Conservation (phyloP, 2,888 invertebrate genomes). For the Amphipoea lucens region DNA sequence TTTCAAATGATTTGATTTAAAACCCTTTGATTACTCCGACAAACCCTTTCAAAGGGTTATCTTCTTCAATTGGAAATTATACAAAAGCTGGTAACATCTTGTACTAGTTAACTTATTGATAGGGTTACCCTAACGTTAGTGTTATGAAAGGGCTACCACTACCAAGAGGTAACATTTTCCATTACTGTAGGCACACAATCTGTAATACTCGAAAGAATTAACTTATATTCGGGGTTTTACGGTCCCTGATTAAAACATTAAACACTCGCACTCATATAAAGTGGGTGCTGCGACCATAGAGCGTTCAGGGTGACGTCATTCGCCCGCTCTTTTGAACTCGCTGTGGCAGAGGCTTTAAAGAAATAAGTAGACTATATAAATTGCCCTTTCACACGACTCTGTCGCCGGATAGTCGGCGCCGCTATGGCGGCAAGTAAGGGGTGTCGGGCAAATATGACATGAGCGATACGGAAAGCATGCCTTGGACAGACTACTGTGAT, state of each 20-base stretch:
- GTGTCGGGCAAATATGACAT: slow-evolving; percentile 7
- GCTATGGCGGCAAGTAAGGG: slow-evolving; percentile 6
- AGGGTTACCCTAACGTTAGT: too few relatives aligned
- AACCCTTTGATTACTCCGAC: too few relatives aligned
- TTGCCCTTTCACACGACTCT: slow-evolving; percentile 37
- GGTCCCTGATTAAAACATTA: background rate
- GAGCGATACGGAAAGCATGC: background rate
- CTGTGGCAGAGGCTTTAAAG: slow-evolving; percentile 22
- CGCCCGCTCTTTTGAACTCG: slow-evolving; percentile 9
- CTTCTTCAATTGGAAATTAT: too few relatives aligned
- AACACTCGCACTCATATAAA: background rate
- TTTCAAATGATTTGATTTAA: too few relatives aligned
- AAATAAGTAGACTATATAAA: slow-evolving; percentile 28
- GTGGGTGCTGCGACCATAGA: background rate
- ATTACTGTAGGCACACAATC: too few relatives aligned
- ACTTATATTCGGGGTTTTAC: too few relatives aligned
- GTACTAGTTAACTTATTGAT: too few relatives aligned
- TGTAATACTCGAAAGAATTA: too few relatives aligned
- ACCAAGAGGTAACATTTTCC: too few relatives aligned
- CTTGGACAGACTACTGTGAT: background rate
- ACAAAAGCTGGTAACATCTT: too few relatives aligned
- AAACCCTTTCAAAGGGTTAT: too few relatives aligned
- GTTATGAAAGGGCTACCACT: too few relatives aligned
- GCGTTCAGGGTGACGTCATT: slow-evolving; percentile 31
- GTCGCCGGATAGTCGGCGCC: slow-evolving; percentile 39